Evolutionary conservation across 1,140 invertebrate species (phyloP).

Genomic region (Lepidurus apus): DNA sequence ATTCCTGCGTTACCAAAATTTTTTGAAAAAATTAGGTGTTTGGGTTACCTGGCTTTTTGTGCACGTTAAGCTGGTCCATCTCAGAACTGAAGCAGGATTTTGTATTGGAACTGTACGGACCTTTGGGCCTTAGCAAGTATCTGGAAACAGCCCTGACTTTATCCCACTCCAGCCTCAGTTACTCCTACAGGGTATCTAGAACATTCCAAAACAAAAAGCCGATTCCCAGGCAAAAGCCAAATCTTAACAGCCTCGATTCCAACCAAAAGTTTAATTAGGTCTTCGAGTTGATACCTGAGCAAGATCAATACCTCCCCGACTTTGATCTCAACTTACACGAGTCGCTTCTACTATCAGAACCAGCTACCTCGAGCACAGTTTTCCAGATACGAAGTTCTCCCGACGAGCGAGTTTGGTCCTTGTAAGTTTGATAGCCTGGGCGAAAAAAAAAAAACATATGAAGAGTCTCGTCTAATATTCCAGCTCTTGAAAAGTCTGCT

Average conservation of each 20-base stretch:
- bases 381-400: constrained; percentile 1
- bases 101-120: constrained; percentile 47
- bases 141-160: constrained; percentile 42
- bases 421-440: constrained; percentile 41
- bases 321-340: constrained; percentile 34
- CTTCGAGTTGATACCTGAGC: constrained; percentile 44
- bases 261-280: constrained; percentile 35
- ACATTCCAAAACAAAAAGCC: neutral
- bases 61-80: constrained; percentile 43
- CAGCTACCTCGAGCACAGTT: neutral
- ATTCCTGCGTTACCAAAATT: no score
- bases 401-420: constrained; percentile 40
- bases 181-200: constrained; percentile 43
- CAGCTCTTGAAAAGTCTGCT: neutral
- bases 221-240: neutral
- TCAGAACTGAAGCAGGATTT: constrained; percentile 36
- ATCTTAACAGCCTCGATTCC: neutral
- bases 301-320: constrained; percentile 42
- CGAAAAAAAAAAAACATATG: neutral
- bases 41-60: constrained; percentile 50
- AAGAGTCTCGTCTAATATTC: neutral
- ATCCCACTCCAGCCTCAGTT: constrained; percentile 44
- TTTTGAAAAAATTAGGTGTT: constrained; percentile 42
- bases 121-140: constrained; percentile 44
- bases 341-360: neutral